Evolutionary conservation across 2,888 invertebrate species (phyloP), one percentile per base, ranked within the genome.

Genomic region (Kuschelorhynchus macadamiae): DNA sequence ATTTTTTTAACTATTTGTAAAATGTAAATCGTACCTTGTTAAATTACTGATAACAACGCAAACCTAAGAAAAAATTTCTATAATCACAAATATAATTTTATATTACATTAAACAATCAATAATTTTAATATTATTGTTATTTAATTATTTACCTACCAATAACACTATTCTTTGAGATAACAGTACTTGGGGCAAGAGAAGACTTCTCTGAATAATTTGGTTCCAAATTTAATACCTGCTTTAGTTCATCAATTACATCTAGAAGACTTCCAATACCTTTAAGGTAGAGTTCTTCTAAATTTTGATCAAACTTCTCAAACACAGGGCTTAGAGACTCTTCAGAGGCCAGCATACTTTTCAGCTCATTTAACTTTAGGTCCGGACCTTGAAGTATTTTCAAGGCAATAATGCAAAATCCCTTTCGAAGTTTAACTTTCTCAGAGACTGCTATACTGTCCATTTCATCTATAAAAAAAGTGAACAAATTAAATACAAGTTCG

Each of bases 341-440:
- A 2, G 59, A 36, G 7, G 46, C 42, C 2, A 64, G 14, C 69
- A 91, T 83, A 41, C 85, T 85, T 82, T 90, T 88, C 64, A 91
- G 82, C 77, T 90, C 91, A 75, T 86, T 87, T 71, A 92, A 88
- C 65, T 90, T 88, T 87, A 94, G 88, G 79, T 94, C 94, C 16
- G 93, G 92, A 74, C 91, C 91, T 88, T 93, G 93, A 72, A 95
- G 90, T 20, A 95, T 84, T 82, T 93, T 92, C 12, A 95, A 85
- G 25, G 93, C 87, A 4, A 92, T 86, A 82, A 94, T 90, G 83
- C 94, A 93, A 81, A 95, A 94, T 79, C 92, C 91, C 74, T 92
- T 89, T 62, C 92, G 86, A 71, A 90, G 87, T 78, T 87, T 88
- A 9, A 71, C 67, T 47, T 69, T 61, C 36, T 65, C 61, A 36